Percentiles rank a stretch among this genome's conserved stretches.
These are phyloP conservation scores for Intellagama lesueurii DNA, from an alignment of 2,797 vertebrate species.

Conservation along the genomic window DNA sequence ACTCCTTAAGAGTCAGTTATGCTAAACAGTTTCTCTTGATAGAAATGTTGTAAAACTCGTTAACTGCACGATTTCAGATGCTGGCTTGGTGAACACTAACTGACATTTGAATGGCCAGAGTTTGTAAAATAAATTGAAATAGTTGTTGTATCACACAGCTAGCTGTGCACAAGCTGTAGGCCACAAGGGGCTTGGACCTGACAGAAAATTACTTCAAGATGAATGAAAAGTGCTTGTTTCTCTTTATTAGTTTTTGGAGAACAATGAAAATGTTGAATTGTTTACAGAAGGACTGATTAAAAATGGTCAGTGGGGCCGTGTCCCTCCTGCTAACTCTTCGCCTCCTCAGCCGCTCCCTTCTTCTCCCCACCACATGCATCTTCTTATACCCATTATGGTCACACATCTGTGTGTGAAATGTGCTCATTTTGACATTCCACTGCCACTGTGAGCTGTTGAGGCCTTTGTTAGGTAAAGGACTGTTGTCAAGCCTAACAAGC, in stretches of 20 bases:
- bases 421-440: slow-evolving; percentile 95
- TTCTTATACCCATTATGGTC: slow-evolving; percentile 88
- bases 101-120: slow-evolving; percentile 83
- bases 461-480: slow-evolving; percentile 90
- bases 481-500: slow-evolving; percentile 92
- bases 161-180: slow-evolving; percentile 78
- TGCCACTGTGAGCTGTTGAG: slow-evolving; percentile 87
- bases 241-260: slow-evolving; percentile 88
- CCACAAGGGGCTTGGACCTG: slow-evolving; percentile 81
- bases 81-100: slow-evolving; percentile 81
- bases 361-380: slow-evolving; percentile 76
- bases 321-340: slow-evolving; percentile 78
- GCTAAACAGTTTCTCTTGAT: slow-evolving; percentile 88
- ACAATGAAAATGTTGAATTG: slow-evolving; percentile 86
- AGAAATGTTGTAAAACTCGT: slow-evolving; percentile 87
- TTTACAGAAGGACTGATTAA: slow-evolving; percentile 86
- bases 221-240: slow-evolving; percentile 87
- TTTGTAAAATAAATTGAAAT: slow-evolving; percentile 86
- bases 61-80: slow-evolving; percentile 86
- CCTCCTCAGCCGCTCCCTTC: slow-evolving; percentile 64
- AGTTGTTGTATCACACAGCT: slow-evolving; percentile 83
- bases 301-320: slow-evolving; percentile 81
- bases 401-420: slow-evolving; percentile 98
- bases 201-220: slow-evolving; percentile 88
- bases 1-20: slow-evolving; percentile 88